Percentiles rank a stretch among this genome's conserved stretches.
Evolutionary conservation across 2,888 invertebrate genomes (phyloP).

Genomic region (Cosmorhoe ocellata): DNA sequence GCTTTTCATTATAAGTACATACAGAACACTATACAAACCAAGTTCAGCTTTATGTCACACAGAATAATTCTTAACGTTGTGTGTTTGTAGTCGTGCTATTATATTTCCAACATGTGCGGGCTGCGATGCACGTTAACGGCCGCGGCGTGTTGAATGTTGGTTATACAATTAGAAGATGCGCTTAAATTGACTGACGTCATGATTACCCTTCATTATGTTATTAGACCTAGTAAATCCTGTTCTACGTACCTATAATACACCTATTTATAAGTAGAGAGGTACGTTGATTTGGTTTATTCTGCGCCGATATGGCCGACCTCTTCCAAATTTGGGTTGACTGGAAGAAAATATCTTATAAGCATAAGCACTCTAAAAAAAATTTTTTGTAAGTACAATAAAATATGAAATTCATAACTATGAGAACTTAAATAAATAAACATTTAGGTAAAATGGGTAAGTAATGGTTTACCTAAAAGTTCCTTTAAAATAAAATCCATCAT

Average conservation of each 20-base stretch:
- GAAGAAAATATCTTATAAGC: too few species aligned
- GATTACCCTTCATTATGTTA: constrained; percentile 18
- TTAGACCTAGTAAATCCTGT: constrained; percentile 9
- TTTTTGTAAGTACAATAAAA: too few species aligned
- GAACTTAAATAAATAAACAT: too few species aligned
- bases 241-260: neutral
- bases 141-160: constrained; percentile 10
- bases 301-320: too few species aligned
- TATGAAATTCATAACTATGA: too few species aligned
- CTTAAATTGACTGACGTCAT: constrained; percentile 18
- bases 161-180: constrained; percentile 23
- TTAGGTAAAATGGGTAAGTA: too few species aligned
- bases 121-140: constrained; percentile 8
- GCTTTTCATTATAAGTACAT: constrained; percentile 5
- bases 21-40: neutral
- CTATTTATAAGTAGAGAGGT: too few species aligned
- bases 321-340: too few species aligned
- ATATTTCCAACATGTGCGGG: constrained; percentile 1
- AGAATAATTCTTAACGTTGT: neutral
- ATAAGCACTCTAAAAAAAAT: too few species aligned
- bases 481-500: too few species aligned
- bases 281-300: too few species aligned
- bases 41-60: neutral
- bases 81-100: constrained; percentile 1
- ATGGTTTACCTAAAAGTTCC: too few species aligned